Evolutionary conservation across 1,140 invertebrate genomes (phyloP), one percentile per base, ranked within the genome.

Genomic region (Chionoecetes opilio): DNA sequence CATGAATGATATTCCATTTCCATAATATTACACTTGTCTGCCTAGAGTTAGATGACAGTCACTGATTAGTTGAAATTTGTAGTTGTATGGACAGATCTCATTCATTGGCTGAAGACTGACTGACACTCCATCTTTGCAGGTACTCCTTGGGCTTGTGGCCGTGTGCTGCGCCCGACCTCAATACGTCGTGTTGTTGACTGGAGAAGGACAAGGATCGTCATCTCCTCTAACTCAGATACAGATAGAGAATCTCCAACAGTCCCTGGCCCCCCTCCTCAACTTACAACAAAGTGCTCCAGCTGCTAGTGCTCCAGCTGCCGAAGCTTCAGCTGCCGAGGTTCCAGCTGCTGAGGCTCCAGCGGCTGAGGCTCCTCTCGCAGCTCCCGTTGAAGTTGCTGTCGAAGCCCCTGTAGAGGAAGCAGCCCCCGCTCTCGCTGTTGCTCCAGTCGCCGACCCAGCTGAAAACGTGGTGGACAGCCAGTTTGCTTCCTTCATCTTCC

Each of bases 401-500:
- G 53, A 29, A 0, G 94, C 87, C 26, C 63, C 96, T 95, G 94
- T 29, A 21, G 94, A 37, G 41, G 88, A 41, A 9, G 63, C 75
- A 14, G 94, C 82, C 26, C 46, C 93, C 38, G 94, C 37, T 35
- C 82, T 53, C 26, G 94, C 82, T 3, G 75, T n/a, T 21, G 96
- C 75, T n/a, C 46, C 53, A n/a, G 91, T 91, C 34, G 93, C 34
- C 0, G 93, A 94, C 87, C 94, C 96, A 3, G 75, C 94, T 26
- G 92, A 31, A 34, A 96, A 95, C 53, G 37, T 82, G 26, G 85
- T 96, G 9, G 96, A 96, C 63, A 63, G 89, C 32, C 94, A 95
- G 93, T 96, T 96, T 85, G 92, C 95, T 46, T 94, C 94, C 31
- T 96, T 96, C 96, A 94, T 96, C 93, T 96, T 96, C 96, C 94